These are phyloP conservation scores for Erethizon dorsatum DNA, from an alignment of 2,797 vertebrate genomes.

Conservation along the genomic window DNA sequence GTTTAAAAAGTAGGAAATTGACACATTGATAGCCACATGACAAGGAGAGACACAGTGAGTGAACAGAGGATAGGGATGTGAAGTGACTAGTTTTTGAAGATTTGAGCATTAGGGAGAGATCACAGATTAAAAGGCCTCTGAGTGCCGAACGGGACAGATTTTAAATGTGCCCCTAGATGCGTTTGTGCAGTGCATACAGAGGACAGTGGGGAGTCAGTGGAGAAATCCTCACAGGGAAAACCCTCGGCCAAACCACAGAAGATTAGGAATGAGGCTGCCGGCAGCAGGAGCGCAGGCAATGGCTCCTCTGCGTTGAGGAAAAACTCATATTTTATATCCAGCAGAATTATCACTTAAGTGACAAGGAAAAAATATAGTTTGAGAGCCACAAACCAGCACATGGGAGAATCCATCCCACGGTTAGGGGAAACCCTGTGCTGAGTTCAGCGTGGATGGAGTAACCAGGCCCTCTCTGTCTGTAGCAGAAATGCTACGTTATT, in stretches of 20 bases:
- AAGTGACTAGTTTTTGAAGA: background rate
- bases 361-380: accelerated
- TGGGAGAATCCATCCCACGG: background rate
- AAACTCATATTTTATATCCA: accelerated
- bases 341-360: background rate
- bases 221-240: background rate
- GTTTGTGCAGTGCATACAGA: no score
- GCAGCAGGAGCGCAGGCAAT: accelerated
- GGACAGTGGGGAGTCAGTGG: no score
- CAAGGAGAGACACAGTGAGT: background rate
- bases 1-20: accelerated
- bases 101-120: background rate
- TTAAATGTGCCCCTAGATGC: background rate
- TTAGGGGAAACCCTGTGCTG: background rate
- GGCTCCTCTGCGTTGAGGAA: background rate
- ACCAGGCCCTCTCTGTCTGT: background rate
- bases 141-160: accelerated
- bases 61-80: background rate
- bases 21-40: background rate
- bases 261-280: accelerated
- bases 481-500: background rate
- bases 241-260: background rate
- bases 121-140: background rate
- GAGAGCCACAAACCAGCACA: accelerated
- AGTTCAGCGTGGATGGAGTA: accelerated